Evolutionary conservation across 2,113 vertebrate species (phyloP).

Genomic region (Bungarus multicinctus): DNA sequence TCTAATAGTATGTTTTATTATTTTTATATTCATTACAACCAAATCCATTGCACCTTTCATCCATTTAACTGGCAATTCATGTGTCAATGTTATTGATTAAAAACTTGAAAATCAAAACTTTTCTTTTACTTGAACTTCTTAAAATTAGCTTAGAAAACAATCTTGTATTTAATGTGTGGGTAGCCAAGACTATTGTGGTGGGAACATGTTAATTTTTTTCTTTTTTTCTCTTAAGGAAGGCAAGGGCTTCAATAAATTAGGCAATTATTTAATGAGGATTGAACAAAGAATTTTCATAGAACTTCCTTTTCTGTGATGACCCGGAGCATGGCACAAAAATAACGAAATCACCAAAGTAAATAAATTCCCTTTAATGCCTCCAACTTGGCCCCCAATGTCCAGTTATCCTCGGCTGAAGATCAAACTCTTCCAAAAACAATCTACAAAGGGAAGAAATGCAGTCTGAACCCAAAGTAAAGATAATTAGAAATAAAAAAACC

Average conservation of each 20-base stretch:
- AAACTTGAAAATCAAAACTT: neutral
- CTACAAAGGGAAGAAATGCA: too few relatives aligned
- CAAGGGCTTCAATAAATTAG: neutral
- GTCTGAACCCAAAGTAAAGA: too few relatives aligned
- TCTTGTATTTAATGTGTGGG: neutral
- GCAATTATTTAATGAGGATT: neutral
- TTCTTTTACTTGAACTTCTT: constrained; percentile 5
- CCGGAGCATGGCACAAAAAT: too few relatives aligned
- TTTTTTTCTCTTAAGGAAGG: neutral
- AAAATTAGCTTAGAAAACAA: neutral
- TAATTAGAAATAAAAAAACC: too few relatives aligned
- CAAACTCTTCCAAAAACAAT: too few relatives aligned
- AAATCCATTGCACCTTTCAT: constrained; percentile 23
- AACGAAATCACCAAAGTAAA: too few relatives aligned
- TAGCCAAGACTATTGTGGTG: neutral
- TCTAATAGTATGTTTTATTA: constrained; percentile 29
- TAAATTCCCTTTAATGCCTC: too few relatives aligned
- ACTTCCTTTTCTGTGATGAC: neutral
- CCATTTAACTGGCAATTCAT: constrained; percentile 27
- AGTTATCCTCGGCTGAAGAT: too few relatives aligned
- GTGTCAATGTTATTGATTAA: constrained; percentile 20
- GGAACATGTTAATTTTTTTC: neutral
- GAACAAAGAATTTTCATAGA: neutral
- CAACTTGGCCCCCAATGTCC: too few relatives aligned
- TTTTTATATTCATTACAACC: constrained; percentile 29